A percentile compares a stretch with the other conserved stretches of the same genome.
Conservation (phyloP, 2,797 vertebrate genomes). For the Ficedula albicollis region DNA sequence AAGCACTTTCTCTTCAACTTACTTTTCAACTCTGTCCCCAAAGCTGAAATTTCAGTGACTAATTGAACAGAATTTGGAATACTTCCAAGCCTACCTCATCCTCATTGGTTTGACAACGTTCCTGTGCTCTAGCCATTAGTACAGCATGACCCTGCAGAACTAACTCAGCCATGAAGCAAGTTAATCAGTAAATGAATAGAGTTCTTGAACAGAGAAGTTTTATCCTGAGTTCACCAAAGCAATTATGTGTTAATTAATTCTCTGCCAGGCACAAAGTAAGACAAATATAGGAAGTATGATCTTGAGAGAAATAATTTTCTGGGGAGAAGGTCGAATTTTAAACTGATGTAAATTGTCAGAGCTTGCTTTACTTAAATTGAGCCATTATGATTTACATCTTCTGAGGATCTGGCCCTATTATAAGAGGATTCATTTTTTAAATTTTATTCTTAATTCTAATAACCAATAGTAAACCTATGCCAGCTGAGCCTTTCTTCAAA, state of each 20-base stretch:
- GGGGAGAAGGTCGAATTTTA: conserved; percentile 49
- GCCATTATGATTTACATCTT: not conserved
- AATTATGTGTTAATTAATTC: conserved; percentile 66
- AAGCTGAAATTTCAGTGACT: conserved; percentile 57
- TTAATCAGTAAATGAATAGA: conserved; percentile 73
- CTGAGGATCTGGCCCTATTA: not conserved
- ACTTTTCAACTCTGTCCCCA: conserved; percentile 37
- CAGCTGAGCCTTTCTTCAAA: not conserved
- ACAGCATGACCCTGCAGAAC: conserved; percentile 59
- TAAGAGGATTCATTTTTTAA: conserved; percentile 13
- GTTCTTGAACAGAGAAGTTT: conserved; percentile 56
- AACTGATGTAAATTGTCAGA: conserved; percentile 33
- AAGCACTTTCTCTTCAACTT: conserved; percentile 24
- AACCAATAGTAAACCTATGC: not conserved
- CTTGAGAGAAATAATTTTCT: conserved; percentile 53
- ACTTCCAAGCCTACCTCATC: conserved; percentile 46
- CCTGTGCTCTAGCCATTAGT: conserved; percentile 55
- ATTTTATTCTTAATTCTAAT: conserved; percentile 34
- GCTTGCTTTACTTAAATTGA: not conserved
- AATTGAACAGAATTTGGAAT: conserved; percentile 58
- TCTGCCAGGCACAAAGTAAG: conserved; percentile 60
- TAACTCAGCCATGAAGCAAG: conserved; percentile 71
- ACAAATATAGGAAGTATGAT: conserved; percentile 67
- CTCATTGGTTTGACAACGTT: conserved; percentile 55
- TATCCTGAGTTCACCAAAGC: conserved; percentile 57